Conservation (phyloP, 2,888 invertebrate species). For the Pilophorus perplexus region DNA sequence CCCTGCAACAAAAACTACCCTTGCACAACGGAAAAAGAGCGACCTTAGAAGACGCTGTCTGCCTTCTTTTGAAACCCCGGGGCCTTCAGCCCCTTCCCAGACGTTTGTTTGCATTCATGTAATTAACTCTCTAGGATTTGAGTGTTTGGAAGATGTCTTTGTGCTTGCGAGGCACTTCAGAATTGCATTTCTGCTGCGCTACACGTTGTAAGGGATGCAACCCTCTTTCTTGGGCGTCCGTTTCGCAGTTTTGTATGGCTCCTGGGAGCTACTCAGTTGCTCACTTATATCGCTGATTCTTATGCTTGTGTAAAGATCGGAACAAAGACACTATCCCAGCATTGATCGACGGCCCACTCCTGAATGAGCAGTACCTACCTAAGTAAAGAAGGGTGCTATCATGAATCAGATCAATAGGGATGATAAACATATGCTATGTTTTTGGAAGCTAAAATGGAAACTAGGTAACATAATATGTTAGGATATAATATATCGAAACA, state of each 20-base stretch:
- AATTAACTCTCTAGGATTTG: constrained; percentile 39
- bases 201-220: background rate
- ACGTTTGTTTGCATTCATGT: constrained; percentile 33
- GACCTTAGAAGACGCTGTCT: constrained; percentile 26
- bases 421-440: too few relatives aligned
- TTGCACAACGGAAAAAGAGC: constrained; percentile 7
- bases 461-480: too few relatives aligned
- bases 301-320: constrained; percentile 1
- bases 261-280: constrained; percentile 18
- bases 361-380: too few relatives aligned
- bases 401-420: too few relatives aligned
- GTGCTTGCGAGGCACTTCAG: background rate
- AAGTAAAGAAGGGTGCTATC: too few relatives aligned
- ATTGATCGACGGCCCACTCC: background rate
- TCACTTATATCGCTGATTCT: constrained; percentile 19
- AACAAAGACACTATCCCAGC: constrained; percentile 12
- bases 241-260: background rate
- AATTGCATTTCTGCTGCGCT: too few relatives aligned
- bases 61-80: constrained; percentile 5
- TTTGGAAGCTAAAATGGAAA: too few relatives aligned
- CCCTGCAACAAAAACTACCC: constrained; percentile 11
- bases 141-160: constrained; percentile 38
- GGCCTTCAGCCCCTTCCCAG: constrained; percentile 6
- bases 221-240: background rate
- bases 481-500: too few relatives aligned